Percentiles rank a stretch among this genome's conserved stretches.
phyloP scores from a whole-genome alignment of 2,888 invertebrate species.

The Drosophila bunnanda region DNA sequence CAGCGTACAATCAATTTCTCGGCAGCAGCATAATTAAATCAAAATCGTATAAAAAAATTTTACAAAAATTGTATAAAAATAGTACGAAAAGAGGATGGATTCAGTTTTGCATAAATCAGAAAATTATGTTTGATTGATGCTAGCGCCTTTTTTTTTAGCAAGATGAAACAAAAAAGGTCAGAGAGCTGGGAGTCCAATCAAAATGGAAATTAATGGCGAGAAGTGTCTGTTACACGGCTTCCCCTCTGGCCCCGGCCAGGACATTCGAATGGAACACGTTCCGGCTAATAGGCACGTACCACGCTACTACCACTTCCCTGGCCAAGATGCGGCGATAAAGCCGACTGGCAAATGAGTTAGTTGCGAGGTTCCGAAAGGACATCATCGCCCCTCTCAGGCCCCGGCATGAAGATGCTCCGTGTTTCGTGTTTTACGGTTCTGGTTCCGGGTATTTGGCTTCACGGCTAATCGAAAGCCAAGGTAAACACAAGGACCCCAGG shows the following conservation, averaged over 20 bases:
- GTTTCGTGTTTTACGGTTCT: slow-evolving; percentile 25
- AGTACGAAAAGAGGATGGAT: slow-evolving; percentile 19
- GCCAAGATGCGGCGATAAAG: slow-evolving; percentile 45
- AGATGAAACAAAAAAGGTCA: slow-evolving; percentile 30
- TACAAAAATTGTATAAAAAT: slow-evolving; percentile 39
- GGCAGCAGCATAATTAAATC: slow-evolving; percentile 64
- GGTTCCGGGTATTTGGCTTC: slow-evolving; percentile 39
- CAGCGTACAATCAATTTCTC: slow-evolving; percentile 60
- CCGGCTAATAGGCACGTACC: slow-evolving; percentile 71
- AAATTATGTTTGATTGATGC: slow-evolving; percentile 67
- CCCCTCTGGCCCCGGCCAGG: slow-evolving; percentile 5
- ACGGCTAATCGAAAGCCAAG: slow-evolving; percentile 43
- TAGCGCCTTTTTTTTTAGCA: neutral
- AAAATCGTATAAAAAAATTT: slow-evolving; percentile 43
- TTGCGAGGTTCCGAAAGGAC: slow-evolving; percentile 20
- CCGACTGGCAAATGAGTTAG: slow-evolving; percentile 47
- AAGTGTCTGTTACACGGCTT: slow-evolving; percentile 40
- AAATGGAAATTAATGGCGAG: slow-evolving; percentile 47
- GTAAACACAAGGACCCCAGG: slow-evolving; percentile 20
- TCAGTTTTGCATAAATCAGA: slow-evolving; percentile 30
- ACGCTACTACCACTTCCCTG: slow-evolving; percentile 23
- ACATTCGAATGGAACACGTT: slow-evolving; percentile 68
- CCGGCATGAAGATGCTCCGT: slow-evolving; percentile 1
- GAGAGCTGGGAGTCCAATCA: slow-evolving; percentile 32
- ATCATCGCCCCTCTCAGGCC: neutral